phyloP scores from a whole-genome alignment of 2,888 invertebrate genomes.

The Galeruca laticollis region DNA sequence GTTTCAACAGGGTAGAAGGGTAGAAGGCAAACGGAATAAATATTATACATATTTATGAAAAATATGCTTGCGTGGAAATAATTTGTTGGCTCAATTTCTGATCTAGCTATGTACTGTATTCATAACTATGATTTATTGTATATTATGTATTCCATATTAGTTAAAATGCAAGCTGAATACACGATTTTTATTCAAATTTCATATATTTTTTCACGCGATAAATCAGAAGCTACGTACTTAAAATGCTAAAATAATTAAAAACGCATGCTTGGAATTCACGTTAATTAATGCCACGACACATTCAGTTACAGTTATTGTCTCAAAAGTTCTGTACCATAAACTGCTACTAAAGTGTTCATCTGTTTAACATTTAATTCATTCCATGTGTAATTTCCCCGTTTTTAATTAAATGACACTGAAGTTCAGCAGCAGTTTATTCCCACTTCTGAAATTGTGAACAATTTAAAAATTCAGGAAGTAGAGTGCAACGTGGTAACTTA shows the following conservation, averaged over 20 bases:
- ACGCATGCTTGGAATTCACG: neutral
- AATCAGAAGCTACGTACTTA: neutral
- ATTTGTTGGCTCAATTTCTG: too few species aligned
- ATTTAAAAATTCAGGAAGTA: neutral
- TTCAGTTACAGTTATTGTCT: neutral
- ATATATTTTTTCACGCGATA: too few species aligned
- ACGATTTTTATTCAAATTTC: too few species aligned
- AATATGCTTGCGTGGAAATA: too few species aligned
- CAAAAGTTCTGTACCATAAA: neutral
- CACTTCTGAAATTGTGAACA: constrained; percentile 1
- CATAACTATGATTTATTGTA: too few species aligned
- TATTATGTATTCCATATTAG: too few species aligned
- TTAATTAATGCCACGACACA: neutral
- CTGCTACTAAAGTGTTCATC: neutral
- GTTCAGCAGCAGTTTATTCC: neutral
- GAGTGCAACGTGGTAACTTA: neutral
- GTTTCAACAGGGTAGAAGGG: too few species aligned
- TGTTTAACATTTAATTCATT: neutral
- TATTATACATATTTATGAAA: too few species aligned
- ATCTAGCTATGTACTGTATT: too few species aligned
- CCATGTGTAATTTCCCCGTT: neutral
- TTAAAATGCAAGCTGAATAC: too few species aligned
- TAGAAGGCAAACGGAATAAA: too few species aligned
- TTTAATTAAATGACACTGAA: neutral
- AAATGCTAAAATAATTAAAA: neutral